Evolutionary conservation across 2,113 vertebrate species (phyloP), one percentile per base, ranked within the genome.

Genomic region (Bothrops jararaca): DNA sequence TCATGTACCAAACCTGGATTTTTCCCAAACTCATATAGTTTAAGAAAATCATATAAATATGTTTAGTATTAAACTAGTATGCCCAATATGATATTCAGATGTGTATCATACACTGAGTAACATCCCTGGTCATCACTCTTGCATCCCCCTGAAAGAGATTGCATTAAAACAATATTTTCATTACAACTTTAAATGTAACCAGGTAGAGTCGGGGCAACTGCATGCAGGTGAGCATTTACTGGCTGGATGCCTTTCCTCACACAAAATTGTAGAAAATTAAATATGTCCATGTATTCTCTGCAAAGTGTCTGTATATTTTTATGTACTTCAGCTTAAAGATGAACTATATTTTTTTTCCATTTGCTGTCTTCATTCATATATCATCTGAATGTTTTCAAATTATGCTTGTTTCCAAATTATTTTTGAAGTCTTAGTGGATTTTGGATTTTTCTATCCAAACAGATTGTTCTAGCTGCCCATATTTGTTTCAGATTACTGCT

Each of bases 381-480:
- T 58, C 57, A 10, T 58, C 57, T 58, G 23, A 58, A 58, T 58
- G 23, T 23, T 58, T 58, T 18, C 57, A 58, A 58, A 58, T 58
- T 24, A 58, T 58, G 94, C 94, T 90, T 92, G 86, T 93, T 91
- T 95, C 10, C 42, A 74, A 69, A 95, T 74, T 95, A 74, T 60
- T 96, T 88, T 64, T 34, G 39, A 89, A n/a, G 39, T 92, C 86
- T 54, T 89, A 87, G 85, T 91, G 69, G 48, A 87, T 92, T 95
- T 94, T 93, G 85, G 94, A 93, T 54, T 85, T 91, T 90, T 57
- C 56, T 34, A 89, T 94, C 89, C 22, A 42, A 94, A 91, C 86
- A 92, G 95, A 85, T 88, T 60, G 93, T 96, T 90, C 92, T 90
- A 64, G 53, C 92, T 96, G 85, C 90, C 58, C 92, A 90, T 86